phyloP scores from a whole-genome alignment of 2,797 vertebrate species.

The Dicrostonyx torquatus region DNA sequence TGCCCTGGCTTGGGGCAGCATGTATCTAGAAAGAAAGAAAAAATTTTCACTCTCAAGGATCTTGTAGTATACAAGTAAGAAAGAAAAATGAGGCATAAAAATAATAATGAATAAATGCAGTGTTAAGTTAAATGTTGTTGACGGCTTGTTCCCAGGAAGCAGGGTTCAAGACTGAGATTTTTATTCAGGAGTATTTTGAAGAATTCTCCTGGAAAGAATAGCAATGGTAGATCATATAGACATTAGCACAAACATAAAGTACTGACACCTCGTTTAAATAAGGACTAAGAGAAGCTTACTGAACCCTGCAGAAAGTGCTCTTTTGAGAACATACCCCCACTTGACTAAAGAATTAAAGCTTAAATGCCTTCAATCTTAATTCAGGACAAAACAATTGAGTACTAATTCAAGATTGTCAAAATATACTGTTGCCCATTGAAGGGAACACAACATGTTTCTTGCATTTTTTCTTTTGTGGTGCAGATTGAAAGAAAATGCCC shows the following conservation, averaged over 20 bases:
- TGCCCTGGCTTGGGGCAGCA: neutral
- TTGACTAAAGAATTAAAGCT: neutral
- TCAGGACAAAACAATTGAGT: neutral
- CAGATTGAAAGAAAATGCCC: too few relatives aligned
- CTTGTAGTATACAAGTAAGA: neutral
- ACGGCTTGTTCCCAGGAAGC: neutral
- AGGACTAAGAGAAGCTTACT: neutral
- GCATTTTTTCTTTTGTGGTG: neutral
- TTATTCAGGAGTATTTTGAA: neutral
- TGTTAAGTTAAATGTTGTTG: neutral
- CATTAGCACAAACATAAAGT: neutral
- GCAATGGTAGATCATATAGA: fast-evolving
- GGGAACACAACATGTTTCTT: neutral
- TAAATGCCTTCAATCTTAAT: neutral
- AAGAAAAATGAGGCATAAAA: constrained; percentile 30
- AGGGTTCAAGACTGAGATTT: neutral
- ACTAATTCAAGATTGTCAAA: neutral
- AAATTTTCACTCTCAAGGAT: neutral
- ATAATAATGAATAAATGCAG: neutral
- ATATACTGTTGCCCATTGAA: neutral
- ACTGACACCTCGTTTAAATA: neutral
- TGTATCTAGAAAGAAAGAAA: neutral
- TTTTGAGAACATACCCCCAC: neutral
- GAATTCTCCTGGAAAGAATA: neutral
- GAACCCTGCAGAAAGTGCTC: neutral